These are phyloP conservation scores for Tenebrosternarchus preto DNA, from an alignment of 2,113 vertebrate genomes.

Conservation along the genomic window DNA sequence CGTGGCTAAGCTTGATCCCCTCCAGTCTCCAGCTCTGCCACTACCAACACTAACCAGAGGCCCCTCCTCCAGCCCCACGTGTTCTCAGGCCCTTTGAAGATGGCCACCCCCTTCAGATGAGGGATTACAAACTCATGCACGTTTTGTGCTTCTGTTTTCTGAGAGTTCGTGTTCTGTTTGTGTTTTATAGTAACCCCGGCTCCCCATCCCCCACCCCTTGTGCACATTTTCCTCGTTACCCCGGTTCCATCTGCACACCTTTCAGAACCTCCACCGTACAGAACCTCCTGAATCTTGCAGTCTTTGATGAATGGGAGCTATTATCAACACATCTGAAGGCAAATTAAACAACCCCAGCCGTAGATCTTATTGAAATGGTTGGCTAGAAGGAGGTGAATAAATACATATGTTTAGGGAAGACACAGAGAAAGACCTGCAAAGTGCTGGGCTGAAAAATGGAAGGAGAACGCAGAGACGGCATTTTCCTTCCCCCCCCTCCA, in stretches of 20 bases:
- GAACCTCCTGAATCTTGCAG: slow-evolving; percentile 40
- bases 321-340: slow-evolving; percentile 53
- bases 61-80: background rate
- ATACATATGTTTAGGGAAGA: slow-evolving; percentile 50
- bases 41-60: slow-evolving; percentile 23
- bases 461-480: slow-evolving; percentile 21
- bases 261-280: slow-evolving; percentile 12
- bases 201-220: background rate
- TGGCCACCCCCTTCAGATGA: slow-evolving; percentile 11
- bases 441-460: slow-evolving; percentile 24
- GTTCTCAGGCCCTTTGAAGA: slow-evolving; percentile 36
- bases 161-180: slow-evolving; percentile 21
- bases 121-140: slow-evolving; percentile 36
- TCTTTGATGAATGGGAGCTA: slow-evolving; percentile 54
- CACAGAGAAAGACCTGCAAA: slow-evolving; percentile 38
- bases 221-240: slow-evolving; percentile 36
- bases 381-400: slow-evolving; percentile 46
- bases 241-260: slow-evolving; percentile 37
- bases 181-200: background rate
- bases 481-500: slow-evolving; percentile 22
- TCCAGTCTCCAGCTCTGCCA: background rate
- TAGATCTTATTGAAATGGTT: slow-evolving; percentile 52
- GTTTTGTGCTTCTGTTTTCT: slow-evolving; percentile 29
- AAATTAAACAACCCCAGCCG: slow-evolving; percentile 49
- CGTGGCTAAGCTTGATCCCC: background rate